phyloP scores from a whole-genome alignment of 2,888 invertebrate genomes.

The Diabrotica balteata region DNA sequence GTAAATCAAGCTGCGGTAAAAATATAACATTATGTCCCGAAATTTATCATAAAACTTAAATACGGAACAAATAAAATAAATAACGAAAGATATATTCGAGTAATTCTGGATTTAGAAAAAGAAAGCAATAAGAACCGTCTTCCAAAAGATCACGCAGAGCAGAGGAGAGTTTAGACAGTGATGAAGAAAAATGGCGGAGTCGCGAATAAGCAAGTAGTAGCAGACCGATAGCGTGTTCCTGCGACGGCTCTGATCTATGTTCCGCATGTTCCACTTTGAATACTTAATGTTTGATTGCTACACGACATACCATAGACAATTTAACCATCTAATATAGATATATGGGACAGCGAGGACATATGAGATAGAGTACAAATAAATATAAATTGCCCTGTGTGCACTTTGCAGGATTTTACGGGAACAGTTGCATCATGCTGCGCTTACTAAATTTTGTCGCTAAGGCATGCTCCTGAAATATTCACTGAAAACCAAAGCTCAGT shows the following conservation, averaged over 20 bases:
- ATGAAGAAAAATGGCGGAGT: conserved; percentile 59
- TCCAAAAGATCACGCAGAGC: conserved; percentile 55
- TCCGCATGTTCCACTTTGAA: conserved; percentile 54
- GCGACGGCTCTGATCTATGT: conserved; percentile 54
- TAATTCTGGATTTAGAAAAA: conserved; percentile 47
- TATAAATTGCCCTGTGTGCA: conserved; percentile 34
- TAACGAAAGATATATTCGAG: conserved; percentile 41
- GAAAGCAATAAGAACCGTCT: conserved; percentile 55
- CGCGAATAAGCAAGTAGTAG: conserved; percentile 44
- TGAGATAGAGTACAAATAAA: conserved; percentile 38
- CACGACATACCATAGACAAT: conserved; percentile 54
- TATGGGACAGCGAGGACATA: conserved; percentile 38
- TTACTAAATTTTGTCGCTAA: too few relatives aligned
- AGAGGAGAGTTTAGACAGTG: conserved; percentile 46
- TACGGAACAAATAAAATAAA: conserved; percentile 30
- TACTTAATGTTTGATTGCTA: conserved; percentile 57
- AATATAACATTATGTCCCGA: neutral
- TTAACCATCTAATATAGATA: conserved; percentile 51
- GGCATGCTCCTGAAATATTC: too few relatives aligned
- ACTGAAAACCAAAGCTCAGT: too few relatives aligned
- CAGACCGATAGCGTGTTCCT: conserved; percentile 37
- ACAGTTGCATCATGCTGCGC: conserved; percentile 8
- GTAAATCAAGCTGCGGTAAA: neutral
- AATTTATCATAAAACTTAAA: conserved; percentile 13
- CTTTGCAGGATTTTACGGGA: conserved; percentile 26